Conservation (phyloP, 2,113 vertebrate species). For the Odontophorus gujanensis region DNA sequence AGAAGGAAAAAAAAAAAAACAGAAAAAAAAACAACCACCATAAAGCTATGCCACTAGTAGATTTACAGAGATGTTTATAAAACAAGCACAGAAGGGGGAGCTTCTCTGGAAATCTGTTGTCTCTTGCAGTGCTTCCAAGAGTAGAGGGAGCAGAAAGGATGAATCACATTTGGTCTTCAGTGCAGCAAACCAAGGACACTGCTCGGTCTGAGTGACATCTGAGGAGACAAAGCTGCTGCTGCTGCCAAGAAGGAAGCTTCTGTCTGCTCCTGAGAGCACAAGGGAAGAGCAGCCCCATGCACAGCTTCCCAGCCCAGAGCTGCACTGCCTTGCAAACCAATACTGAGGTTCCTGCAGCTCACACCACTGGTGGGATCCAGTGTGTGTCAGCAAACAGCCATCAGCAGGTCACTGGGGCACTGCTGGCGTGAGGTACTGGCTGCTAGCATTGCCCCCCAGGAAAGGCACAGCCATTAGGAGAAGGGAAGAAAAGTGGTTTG, state of each 20-base stretch:
- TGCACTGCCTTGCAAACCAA: background rate
- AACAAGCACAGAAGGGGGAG: background rate
- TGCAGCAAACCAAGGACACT: background rate
- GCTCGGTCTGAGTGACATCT: fast-evolving
- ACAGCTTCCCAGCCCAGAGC: background rate
- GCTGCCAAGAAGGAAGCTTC: background rate
- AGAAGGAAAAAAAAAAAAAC: too few relatives aligned
- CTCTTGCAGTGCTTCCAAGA: background rate
- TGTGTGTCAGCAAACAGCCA: fast-evolving
- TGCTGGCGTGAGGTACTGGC: background rate
- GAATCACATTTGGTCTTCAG: background rate
- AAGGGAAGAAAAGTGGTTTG: background rate
- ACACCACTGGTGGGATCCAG: background rate
- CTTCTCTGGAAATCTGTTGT: background rate
- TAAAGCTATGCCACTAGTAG: background rate
- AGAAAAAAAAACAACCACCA: background rate
- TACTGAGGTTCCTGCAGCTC: background rate
- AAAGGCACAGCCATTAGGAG: background rate
- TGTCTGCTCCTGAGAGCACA: background rate
- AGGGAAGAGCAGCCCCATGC: background rate
- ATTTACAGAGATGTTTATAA: background rate
- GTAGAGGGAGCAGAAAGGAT: background rate
- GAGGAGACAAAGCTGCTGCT: background rate
- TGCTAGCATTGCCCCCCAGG: background rate
- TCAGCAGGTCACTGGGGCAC: background rate